These are phyloP conservation scores for Hippoglossus hippoglossus DNA, from an alignment of 2,797 vertebrate genomes.

Conservation along the genomic window DNA sequence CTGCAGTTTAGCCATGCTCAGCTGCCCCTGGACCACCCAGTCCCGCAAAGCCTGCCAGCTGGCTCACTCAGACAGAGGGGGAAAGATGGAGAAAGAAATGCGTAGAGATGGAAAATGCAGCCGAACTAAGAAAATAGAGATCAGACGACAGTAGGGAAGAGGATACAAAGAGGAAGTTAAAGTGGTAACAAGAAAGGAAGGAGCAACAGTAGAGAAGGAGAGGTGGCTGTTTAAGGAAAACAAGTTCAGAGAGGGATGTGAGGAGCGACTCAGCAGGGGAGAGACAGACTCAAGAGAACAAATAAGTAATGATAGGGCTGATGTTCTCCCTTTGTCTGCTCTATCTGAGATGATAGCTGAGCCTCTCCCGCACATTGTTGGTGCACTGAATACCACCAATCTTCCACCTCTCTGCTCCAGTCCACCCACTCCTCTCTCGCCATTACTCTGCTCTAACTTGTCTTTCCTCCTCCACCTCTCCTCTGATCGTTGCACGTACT, in stretches of 20 bases:
- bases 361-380: constrained; percentile 58
- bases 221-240: constrained; percentile 34
- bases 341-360: constrained; percentile 70
- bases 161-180: background rate
- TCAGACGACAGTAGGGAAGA: constrained; percentile 17
- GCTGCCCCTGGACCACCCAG: constrained; percentile 72
- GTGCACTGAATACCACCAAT: constrained; percentile 56
- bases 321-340: constrained; percentile 62
- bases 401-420: constrained; percentile 47
- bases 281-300: constrained; percentile 51
- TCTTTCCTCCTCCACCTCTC: constrained; percentile 31
- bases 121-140: constrained; percentile 7
- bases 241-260: constrained; percentile 16
- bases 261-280: constrained; percentile 36
- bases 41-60: constrained; percentile 69
- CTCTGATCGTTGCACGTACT: constrained; percentile 39
- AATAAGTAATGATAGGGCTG: constrained; percentile 71
- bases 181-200: constrained; percentile 20
- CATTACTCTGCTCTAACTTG: constrained; percentile 57
- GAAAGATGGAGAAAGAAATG: constrained; percentile 8
- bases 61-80: constrained; percentile 21
- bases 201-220: background rate
- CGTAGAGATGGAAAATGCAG: constrained; percentile 15
- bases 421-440: constrained; percentile 39
- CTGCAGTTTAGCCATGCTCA: constrained; percentile 84